Percentiles rank a stretch among this genome's conserved stretches.
Evolutionary conservation across 2,888 invertebrate species (phyloP).

Genomic region (Chironomus tentans): DNA sequence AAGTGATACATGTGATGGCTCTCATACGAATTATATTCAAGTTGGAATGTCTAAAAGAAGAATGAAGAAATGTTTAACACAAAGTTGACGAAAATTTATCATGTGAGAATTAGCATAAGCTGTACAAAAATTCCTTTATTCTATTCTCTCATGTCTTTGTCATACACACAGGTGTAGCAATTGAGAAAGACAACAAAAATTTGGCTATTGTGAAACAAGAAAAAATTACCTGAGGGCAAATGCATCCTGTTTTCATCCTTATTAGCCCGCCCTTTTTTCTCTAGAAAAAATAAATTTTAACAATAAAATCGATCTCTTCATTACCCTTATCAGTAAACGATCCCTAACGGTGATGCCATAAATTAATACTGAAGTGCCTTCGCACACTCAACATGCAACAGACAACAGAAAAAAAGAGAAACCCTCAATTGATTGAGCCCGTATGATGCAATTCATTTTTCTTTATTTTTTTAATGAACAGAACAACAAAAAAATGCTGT

Average conservation of each 20-base stretch:
- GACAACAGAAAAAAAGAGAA: too few species aligned
- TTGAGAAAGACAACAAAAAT: not conserved
- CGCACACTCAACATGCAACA: not conserved
- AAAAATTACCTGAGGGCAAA: not conserved
- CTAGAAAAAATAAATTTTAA: not conserved
- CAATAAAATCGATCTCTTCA: slow-evolving; percentile 1
- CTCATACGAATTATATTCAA: too few species aligned
- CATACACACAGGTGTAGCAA: slow-evolving; percentile 5
- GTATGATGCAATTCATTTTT: slow-evolving; percentile 14
- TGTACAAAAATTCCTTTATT: not conserved
- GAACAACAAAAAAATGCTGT: too few species aligned
- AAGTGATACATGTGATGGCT: not conserved
- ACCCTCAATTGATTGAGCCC: not conserved
- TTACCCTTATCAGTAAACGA: slow-evolving; percentile 9
- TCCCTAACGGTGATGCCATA: not conserved
- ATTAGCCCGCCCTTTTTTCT: not conserved
- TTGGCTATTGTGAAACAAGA: not conserved
- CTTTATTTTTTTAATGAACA: not conserved
- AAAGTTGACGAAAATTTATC: not conserved
- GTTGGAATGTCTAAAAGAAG: not conserved
- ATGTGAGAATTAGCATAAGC: slow-evolving; percentile 19
- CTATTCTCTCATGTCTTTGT: not conserved
- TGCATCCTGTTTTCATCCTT: not conserved
- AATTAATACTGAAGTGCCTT: not conserved
- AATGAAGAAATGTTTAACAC: not conserved